Conservation (phyloP, 1,140 invertebrate species). For the Drosophila ercepeae region DNA sequence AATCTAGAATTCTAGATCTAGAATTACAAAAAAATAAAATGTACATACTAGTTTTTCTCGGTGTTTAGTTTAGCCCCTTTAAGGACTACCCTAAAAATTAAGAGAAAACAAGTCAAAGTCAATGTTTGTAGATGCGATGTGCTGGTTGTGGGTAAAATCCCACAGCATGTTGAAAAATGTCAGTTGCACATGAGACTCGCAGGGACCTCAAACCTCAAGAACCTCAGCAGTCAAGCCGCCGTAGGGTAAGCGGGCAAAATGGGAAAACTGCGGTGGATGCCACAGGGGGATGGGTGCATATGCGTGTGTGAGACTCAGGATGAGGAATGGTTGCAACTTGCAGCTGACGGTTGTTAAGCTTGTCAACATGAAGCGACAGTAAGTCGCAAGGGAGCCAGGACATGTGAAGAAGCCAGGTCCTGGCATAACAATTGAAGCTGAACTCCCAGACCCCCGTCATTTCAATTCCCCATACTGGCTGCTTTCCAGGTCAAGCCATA, state of each 20-base stretch:
- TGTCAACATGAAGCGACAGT: conserved; percentile 54
- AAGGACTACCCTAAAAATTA: conserved; percentile 32
- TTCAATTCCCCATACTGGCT: not conserved
- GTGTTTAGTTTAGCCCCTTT: conserved; percentile 12
- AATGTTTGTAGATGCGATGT: conserved; percentile 61
- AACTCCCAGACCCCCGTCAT: not conserved
- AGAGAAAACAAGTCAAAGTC: conserved; percentile 62
- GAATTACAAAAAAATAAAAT: no score
- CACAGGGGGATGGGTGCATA: not conserved
- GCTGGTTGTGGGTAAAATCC: conserved; percentile 25
- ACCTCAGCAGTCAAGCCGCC: conserved; percentile 44
- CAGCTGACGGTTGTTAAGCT: conserved; percentile 56
- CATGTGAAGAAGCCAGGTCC: conserved; percentile 6
- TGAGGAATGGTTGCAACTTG: conserved; percentile 38
- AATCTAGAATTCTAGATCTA: no score
- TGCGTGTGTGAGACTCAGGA: conserved; percentile 23
- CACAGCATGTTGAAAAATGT: conserved; percentile 64
- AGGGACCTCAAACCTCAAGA: conserved; percentile 39
- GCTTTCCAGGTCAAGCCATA: conserved; percentile 23
- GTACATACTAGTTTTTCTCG: conserved; percentile 13
- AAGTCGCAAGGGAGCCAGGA: conserved; percentile 26
- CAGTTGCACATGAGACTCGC: conserved; percentile 50
- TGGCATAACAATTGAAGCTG: conserved; percentile 41
- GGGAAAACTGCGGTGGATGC: not conserved
- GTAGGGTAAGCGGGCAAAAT: not conserved